Conservation (phyloP, 2,113 vertebrate species). For the Eptatretus burgeri region DNA sequence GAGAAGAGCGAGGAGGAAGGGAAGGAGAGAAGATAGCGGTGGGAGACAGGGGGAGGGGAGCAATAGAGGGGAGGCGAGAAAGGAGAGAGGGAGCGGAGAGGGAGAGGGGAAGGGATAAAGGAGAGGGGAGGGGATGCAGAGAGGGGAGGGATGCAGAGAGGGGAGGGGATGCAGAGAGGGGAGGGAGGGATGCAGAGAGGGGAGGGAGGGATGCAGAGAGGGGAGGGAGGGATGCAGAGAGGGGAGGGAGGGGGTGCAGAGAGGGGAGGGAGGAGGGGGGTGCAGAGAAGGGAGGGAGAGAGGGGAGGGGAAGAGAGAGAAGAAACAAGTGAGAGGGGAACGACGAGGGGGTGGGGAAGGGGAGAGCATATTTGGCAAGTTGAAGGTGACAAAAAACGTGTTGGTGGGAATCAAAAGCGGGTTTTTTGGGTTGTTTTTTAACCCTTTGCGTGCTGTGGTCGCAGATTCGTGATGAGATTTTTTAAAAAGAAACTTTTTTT, state of each 20-base stretch:
- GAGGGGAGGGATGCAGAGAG: background rate
- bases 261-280: background rate
- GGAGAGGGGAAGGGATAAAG: background rate
- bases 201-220: background rate
- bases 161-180: background rate
- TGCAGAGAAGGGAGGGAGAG: background rate
- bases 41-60: background rate
- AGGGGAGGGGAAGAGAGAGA: background rate
- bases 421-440: too few species aligned
- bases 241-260: background rate
- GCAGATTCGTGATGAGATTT: too few species aligned
- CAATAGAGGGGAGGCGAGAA: background rate
- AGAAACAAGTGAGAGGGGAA: background rate
- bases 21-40: too few species aligned
- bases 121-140: background rate
- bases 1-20: too few species aligned
- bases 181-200: conserved; percentile 1
- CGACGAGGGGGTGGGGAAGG: background rate
- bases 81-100: background rate
- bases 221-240: background rate
- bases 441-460: too few species aligned
- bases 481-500: too few species aligned
- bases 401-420: too few species aligned
- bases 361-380: background rate
- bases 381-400: too few species aligned